These are phyloP conservation scores for Meloe dianella DNA, from an alignment of 2,888 invertebrate species.

Conservation along the genomic window DNA sequence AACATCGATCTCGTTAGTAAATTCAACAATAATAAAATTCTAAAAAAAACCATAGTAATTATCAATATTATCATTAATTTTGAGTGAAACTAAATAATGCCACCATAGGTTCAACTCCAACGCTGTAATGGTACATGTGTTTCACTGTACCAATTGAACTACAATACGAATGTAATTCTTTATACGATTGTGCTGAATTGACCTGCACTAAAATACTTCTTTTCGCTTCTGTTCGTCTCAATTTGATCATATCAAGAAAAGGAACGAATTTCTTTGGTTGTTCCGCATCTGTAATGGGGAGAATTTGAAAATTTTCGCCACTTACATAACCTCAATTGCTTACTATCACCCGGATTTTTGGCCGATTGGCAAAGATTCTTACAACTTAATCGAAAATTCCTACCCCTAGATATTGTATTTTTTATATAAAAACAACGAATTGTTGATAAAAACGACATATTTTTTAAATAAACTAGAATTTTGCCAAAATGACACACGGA, in stretches of 20 bases:
- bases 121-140: constrained; percentile 70
- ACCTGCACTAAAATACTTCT: constrained; percentile 79
- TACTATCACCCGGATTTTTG: constrained; percentile 1
- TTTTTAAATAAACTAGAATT: not conserved
- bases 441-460: not conserved
- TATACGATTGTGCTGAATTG: constrained; percentile 71
- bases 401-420: constrained; percentile 11
- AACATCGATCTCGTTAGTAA: constrained; percentile 63
- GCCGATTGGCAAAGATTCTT: constrained; percentile 8
- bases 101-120: constrained; percentile 55
- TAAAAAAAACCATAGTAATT: constrained; percentile 52
- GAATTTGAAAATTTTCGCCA: constrained; percentile 1
- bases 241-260: constrained; percentile 66
- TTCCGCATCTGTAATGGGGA: not conserved
- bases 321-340: constrained; percentile 22
- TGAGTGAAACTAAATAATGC: not conserved
- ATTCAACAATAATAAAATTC: constrained; percentile 81
- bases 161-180: constrained; percentile 74
- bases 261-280: constrained; percentile 42
- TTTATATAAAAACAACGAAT: not conserved
- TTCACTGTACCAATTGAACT: constrained; percentile 69
- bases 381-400: constrained; percentile 11
- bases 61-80: not conserved
- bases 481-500: constrained; percentile 11
- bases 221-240: constrained; percentile 69